phyloP scores from a whole-genome alignment of 37 sponge, comb jelly and placozoan species.

The Oopsacas minuta region DNA sequence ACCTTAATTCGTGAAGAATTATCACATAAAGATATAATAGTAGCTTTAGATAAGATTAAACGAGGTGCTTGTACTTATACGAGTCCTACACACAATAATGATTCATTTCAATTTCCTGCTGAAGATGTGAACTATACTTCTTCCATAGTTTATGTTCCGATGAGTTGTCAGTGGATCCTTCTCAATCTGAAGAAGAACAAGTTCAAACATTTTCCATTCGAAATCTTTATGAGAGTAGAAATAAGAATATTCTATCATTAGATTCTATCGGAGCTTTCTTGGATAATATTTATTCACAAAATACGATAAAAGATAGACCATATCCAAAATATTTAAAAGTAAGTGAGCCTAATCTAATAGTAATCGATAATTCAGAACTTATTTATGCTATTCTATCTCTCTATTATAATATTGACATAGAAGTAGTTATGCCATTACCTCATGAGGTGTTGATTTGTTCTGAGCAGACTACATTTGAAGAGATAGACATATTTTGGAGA shows the following conservation, averaged over 20 bases:
- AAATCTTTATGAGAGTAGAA: neutral
- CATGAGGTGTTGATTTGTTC: neutral
- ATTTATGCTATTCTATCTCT: neutral
- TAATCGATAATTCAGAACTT: neutral
- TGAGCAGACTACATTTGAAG: neutral
- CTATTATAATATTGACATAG: neutral
- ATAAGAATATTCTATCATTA: neutral
- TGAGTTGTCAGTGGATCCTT: no score
- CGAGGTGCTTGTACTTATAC: neutral
- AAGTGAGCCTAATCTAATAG: neutral
- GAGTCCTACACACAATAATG: neutral
- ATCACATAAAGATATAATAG: neutral
- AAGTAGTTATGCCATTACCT: neutral
- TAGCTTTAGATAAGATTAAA: neutral
- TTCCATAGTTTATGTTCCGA: no score
- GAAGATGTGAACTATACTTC: no score
- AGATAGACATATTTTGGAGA: conserved; percentile 5
- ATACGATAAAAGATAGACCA: neutral
- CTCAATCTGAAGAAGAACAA: no score
- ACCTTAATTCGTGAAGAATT: neutral
- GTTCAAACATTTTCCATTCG: no score
- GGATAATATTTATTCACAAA: neutral
- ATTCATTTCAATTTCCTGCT: no score
- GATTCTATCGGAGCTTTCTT: neutral
- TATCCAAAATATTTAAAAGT: neutral